Evolutionary conservation across 30 jellyfish, hydroid and myxozoan species (phyloP).

Genomic region (Aurelia sp.): DNA sequence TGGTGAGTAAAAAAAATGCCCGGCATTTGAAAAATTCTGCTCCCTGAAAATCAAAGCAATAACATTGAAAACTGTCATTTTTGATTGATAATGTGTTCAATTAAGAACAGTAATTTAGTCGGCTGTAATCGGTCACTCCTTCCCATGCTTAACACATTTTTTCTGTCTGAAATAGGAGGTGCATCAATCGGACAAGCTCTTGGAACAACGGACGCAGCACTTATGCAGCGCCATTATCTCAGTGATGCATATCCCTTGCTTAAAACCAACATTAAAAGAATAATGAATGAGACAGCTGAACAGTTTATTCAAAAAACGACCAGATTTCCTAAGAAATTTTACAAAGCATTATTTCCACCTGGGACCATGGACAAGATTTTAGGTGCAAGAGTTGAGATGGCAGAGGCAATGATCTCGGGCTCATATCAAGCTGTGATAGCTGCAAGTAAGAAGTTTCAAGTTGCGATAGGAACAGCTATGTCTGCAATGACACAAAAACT

Average conservation of each 20-base stretch:
- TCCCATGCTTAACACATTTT: no score
- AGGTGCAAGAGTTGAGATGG: slow-evolving; percentile 22
- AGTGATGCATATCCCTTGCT: slow-evolving; percentile 35
- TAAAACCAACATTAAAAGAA: neutral
- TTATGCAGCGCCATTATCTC: slow-evolving; percentile 10
- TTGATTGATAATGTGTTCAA: no score
- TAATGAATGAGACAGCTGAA: slow-evolving; percentile 18
- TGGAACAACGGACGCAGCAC: slow-evolving; percentile 37
- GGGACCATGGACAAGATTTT: slow-evolving; percentile 17
- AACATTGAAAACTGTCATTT: no score
- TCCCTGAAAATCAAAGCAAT: no score
- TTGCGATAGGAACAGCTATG: neutral
- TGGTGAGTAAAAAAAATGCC: no score
- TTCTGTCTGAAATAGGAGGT: no score
- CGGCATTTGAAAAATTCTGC: no score
- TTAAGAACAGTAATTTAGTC: no score
- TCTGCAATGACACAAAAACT: neutral
- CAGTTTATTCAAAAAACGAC: neutral
- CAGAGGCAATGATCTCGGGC: slow-evolving; percentile 18
- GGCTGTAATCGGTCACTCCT: no score
- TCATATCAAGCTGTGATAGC: neutral
- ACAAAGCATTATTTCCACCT: slow-evolving; percentile 13
- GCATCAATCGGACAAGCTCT: slow-evolving; percentile 41
- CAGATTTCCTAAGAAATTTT: slow-evolving; percentile 27
- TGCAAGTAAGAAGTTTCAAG: slow-evolving; percentile 1